phyloP scores from a whole-genome alignment of 2,888 invertebrate species.

The Zygothrica quintamaculata region DNA sequence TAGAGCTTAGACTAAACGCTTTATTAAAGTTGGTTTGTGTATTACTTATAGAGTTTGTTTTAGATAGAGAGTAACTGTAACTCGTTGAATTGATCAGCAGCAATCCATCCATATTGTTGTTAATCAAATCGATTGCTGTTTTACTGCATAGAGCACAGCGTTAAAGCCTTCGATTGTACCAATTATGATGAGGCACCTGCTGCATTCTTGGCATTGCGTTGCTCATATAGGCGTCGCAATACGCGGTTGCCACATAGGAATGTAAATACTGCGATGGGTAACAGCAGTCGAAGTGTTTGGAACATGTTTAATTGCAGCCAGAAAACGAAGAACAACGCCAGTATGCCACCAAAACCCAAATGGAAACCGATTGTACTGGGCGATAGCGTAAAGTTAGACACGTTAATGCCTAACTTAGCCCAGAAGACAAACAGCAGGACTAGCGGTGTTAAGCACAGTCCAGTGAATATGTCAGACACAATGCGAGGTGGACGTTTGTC shows the following conservation, averaged over 20 bases:
- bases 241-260: constrained; percentile 97
- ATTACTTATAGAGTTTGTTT: constrained; percentile 42
- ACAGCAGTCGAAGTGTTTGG: constrained; percentile 94
- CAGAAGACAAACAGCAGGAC: constrained; percentile 93
- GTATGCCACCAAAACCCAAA: constrained; percentile 94
- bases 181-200: constrained; percentile 37
- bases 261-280: constrained; percentile 93
- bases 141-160: constrained; percentile 47
- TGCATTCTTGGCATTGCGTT: constrained; percentile 71
- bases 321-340: constrained; percentile 94
- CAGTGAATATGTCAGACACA: constrained; percentile 96
- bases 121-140: constrained; percentile 41
- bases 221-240: constrained; percentile 89
- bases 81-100: constrained; percentile 40
- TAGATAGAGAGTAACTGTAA: constrained; percentile 51
- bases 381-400: constrained; percentile 91
- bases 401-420: constrained; percentile 93
- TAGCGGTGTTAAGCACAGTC: constrained; percentile 92
- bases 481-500: constrained; percentile 95
- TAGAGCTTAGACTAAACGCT: constrained; percentile 75
- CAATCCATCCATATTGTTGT: constrained; percentile 14
- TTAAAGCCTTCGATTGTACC: constrained; percentile 36
- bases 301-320: constrained; percentile 99
- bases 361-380: constrained; percentile 95
- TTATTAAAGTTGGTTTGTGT: constrained; percentile 64